Evolutionary conservation across 1,140 invertebrate genomes (phyloP).

Genomic region (Drosophila navojoa): DNA sequence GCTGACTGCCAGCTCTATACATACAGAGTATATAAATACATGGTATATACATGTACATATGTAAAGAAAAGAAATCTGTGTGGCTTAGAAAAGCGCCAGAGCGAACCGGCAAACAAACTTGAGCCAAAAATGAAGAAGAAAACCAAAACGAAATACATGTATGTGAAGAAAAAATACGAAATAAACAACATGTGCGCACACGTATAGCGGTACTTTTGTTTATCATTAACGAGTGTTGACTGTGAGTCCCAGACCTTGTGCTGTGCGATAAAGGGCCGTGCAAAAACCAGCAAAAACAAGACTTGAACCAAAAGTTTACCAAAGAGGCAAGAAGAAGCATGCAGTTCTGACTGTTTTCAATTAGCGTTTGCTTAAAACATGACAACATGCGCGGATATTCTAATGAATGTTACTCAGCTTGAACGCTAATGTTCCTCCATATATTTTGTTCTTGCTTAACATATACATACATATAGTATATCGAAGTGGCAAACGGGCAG

Average conservation of each 20-base stretch:
- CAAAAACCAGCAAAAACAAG: not conserved
- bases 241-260: slow-evolving; percentile 16
- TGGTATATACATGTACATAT: not conserved
- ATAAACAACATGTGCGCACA: slow-evolving; percentile 43
- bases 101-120: slow-evolving; percentile 40
- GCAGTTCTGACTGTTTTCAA: slow-evolving; percentile 24
- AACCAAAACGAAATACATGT: not conserved
- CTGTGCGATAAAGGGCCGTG: not conserved
- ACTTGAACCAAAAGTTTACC: not conserved
- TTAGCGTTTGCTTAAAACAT: slow-evolving; percentile 19
- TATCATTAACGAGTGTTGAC: slow-evolving; percentile 52
- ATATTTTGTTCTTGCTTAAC: not conserved
- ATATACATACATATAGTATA: not conserved
- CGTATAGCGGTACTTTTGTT: slow-evolving; percentile 52
- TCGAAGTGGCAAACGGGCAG: slow-evolving; percentile 14
- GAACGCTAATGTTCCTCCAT: slow-evolving; percentile 16
- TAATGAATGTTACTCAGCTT: slow-evolving; percentile 26
- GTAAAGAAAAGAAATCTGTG: slow-evolving; percentile 41
- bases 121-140: slow-evolving; percentile 4
- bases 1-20: slow-evolving; percentile 32
- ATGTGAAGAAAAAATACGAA: slow-evolving; percentile 6
- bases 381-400: slow-evolving; percentile 13
- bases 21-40: slow-evolving; percentile 12
- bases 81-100: slow-evolving; percentile 47
- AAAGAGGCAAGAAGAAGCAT: not conserved